Base-by-base conservation (phyloP, 2,797 vertebrate genomes). In the Semaprochilodus insignis region DNA sequence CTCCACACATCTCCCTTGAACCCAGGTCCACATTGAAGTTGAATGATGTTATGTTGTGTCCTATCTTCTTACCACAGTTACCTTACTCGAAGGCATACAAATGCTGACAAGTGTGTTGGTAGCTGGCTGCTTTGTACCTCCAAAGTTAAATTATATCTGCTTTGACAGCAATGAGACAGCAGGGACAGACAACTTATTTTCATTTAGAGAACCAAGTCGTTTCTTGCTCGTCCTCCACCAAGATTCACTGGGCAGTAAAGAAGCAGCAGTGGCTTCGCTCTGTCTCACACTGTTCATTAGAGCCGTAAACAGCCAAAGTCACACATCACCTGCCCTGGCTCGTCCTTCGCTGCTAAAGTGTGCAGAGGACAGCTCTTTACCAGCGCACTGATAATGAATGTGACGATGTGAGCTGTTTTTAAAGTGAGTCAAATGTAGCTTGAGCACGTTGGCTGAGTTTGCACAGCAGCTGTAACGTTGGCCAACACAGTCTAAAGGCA, bases 331-430 rank as follows among this genome's bases (percentile, higher is more conserved):
- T 77, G 76, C 67, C 54, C 66, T 73, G 77, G 54, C 80, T 55
- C 27, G 82, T 85, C 82, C 57, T 82, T 84, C 1, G 25, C 31
- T 51, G 23, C 75, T 27, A 40, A 77, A 77, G 57, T 44, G 77
- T 57, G 77, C 74, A 44, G 74, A 82, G 79, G 81, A 85, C 76
- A 52, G 67, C 74, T 48, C 66, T 81, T 79, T 81, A 87, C 73
- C 78, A 55, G 66, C 34, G n/a, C 59, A 51, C 36, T 70, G 69
- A 69, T 80, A 87, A 84, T 82, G 80, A 73, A 84, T 85, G 81
- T 70, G 80, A 74, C 63, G 62, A 63, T 70, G 74, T 80, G 77
- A 82, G 73, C 75, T 85, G 80, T 81, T 84, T 85, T 84, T 82
- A 80, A 83, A 78, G 67, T 72, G 82, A 65, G 71, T 15, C 82